phyloP scores from a whole-genome alignment of 1,140 invertebrate species.

The Drosophila navojoa region DNA sequence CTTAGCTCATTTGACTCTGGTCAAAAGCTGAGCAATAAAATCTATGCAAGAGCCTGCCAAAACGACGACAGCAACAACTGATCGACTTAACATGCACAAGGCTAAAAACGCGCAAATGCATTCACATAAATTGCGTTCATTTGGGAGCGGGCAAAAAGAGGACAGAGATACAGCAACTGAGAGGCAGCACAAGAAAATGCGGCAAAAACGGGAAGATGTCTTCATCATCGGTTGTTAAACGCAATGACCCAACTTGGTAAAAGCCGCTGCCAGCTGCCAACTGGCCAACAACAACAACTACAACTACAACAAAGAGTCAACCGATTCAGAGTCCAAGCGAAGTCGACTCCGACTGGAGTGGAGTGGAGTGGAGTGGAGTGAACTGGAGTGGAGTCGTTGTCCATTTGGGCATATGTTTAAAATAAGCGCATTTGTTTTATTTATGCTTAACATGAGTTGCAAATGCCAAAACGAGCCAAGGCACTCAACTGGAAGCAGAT shows the following conservation, averaged over 20 bases:
- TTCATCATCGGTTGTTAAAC: slow-evolving; percentile 64
- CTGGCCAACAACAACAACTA: slow-evolving; percentile 15
- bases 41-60: slow-evolving; percentile 1
- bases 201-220: slow-evolving; percentile 75
- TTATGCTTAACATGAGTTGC: slow-evolving; percentile 82
- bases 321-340: background rate
- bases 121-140: slow-evolving; percentile 71
- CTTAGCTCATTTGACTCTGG: too few relatives aligned
- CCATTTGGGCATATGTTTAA: slow-evolving; percentile 70
- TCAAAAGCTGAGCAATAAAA: background rate
- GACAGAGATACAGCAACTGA: slow-evolving; percentile 13
- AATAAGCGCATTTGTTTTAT: slow-evolving; percentile 81
- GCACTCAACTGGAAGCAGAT: slow-evolving; percentile 8
- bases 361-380: background rate
- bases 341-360: background rate
- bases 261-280: slow-evolving; percentile 33
- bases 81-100: slow-evolving; percentile 26
- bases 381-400: slow-evolving; percentile 17
- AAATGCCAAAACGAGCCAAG: slow-evolving; percentile 69
- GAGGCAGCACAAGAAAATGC: slow-evolving; percentile 30
- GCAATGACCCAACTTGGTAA: slow-evolving; percentile 70
- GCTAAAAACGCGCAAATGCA: slow-evolving; percentile 30
- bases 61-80: slow-evolving; percentile 5
- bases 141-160: slow-evolving; percentile 33
- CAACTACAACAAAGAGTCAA: slow-evolving; percentile 8